Conservation (phyloP, 2,113 vertebrate genomes). For the Neogale vison region DNA sequence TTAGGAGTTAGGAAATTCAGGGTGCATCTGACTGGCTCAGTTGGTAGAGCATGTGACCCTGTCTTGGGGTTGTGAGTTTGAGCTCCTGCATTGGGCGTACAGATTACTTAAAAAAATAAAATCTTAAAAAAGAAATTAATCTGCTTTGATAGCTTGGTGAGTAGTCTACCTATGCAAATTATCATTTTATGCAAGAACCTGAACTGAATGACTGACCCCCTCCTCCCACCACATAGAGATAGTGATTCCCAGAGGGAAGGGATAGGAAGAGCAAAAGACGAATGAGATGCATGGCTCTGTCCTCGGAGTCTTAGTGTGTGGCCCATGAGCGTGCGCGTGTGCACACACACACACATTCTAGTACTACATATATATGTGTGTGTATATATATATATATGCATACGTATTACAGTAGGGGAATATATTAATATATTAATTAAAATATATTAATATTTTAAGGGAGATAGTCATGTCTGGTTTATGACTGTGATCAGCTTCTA, state of each 20-base stretch:
- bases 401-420: background rate
- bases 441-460: background rate
- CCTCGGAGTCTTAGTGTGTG: background rate
- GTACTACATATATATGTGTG: background rate
- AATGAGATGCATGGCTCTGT: background rate
- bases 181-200: background rate
- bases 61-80: background rate
- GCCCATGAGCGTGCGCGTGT: rapidly evolving
- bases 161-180: background rate
- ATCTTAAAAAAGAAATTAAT: background rate
- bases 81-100: background rate
- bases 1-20: background rate
- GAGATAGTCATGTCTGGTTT: background rate
- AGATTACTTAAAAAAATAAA: background rate
- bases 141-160: background rate
- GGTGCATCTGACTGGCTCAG: background rate
- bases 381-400: background rate
- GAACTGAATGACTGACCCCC: background rate
- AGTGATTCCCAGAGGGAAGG: background rate
- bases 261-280: background rate
- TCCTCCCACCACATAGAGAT: background rate
- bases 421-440: background rate
- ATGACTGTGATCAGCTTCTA: background rate
- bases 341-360: background rate
- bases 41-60: background rate